Evolutionary conservation across 2,113 vertebrate genomes (phyloP), one percentile per base, ranked within the genome.

Genomic region (Oxyura jamaicensis): DNA sequence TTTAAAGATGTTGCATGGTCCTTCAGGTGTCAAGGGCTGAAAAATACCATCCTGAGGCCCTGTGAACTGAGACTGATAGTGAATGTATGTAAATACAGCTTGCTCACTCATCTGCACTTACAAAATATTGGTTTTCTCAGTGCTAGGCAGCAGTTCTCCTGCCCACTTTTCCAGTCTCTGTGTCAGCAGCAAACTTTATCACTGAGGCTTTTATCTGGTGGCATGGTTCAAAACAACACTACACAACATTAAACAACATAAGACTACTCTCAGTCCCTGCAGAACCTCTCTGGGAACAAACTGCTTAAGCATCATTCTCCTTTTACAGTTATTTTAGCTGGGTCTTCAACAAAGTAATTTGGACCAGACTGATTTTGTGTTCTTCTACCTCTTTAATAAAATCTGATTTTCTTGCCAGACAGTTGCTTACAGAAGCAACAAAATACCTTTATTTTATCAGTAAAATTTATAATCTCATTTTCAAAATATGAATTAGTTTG

Each of bases 71-170:
- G 33, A 19, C 0, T 48, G 44, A 63, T 21, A 28, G 59, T 15
- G 21, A 16, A 66, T 33, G 23, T 20, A 56, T 5, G 14, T 58
- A 66, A 90, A 77, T 16, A 36, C 23, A 58, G 0, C 0, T 21
- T 36, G 35, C 53, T 69, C 3, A 0, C 33, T 35, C 65, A 25
- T 50, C 63, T 84, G 53, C 13, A 29, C 21, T 68, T 39, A 58
- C 8, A 35, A 73, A 46, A 50, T 53, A 5, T 58, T 41, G 63
- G 73, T 14, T 50, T 31, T 10, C 39, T 31, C 35, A 11, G 60
- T 36, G 28, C 19, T 31, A 63, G 19, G 33, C 68, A 83, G 46
- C 28, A 0, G 0, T 35, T 63, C 42, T 35, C 66, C 12, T 0
- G 0, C 74, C 17, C 20, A 5, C 3, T 9, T 55, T 58, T 84